Percentiles rank a stretch among this genome's conserved stretches.
Conservation (phyloP, 2,888 invertebrate genomes). For the Heliconius ismenius region DNA sequence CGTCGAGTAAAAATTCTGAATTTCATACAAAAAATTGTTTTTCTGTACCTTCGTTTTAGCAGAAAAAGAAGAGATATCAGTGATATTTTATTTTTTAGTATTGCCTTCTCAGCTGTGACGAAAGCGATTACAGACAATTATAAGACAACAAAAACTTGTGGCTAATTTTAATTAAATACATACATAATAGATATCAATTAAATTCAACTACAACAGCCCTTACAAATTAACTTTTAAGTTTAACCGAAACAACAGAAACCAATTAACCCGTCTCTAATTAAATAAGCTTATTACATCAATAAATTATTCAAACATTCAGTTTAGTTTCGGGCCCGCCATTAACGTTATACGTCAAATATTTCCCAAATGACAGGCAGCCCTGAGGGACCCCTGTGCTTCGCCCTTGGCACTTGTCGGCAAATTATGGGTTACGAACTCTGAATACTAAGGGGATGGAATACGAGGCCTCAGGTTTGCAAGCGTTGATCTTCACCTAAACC, state of each 20-base stretch:
- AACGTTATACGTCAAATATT: constrained; percentile 24
- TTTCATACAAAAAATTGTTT: neutral
- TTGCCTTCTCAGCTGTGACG: no score
- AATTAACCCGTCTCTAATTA: constrained; percentile 15
- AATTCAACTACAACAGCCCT: neutral
- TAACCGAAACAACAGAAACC: constrained; percentile 2
- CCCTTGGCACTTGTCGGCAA: constrained; percentile 24
- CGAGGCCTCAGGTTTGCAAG: constrained; percentile 23
- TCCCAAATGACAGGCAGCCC: constrained; percentile 23
- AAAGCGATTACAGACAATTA: no score
- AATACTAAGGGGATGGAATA: constrained; percentile 23
- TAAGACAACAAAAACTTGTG: no score
- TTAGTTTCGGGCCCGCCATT: constrained; percentile 15
- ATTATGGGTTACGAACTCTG: constrained; percentile 26
- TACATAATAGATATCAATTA: neutral
- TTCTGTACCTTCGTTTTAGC: no score
- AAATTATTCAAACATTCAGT: constrained; percentile 25
- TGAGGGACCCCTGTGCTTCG: constrained; percentile 23
- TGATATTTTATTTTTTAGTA: no score
- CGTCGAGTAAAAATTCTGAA: neutral
- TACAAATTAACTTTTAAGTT: constrained; percentile 14
- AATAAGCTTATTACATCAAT: constrained; percentile 19
- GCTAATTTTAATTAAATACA: no score
- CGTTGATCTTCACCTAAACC: constrained; percentile 20
- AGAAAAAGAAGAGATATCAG: no score